Evolutionary conservation across 2,113 vertebrate species (phyloP), one percentile per base, ranked within the genome.

Genomic region (Nanorana parkeri): DNA sequence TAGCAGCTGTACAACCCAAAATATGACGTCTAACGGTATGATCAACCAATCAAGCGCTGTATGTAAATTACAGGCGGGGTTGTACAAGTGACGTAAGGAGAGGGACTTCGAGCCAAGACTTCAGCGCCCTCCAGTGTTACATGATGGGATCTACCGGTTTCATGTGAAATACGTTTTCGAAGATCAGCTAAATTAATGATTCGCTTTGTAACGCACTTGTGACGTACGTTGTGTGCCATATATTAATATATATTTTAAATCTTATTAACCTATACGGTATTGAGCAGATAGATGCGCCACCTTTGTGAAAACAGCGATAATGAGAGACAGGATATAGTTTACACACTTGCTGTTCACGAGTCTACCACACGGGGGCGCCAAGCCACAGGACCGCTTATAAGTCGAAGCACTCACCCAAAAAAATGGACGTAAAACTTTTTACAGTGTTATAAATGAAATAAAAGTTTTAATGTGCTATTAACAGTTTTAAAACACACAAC

Each of bases 41-140:
- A 13, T 17, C 23, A 76, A 17, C 80, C 80, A 76, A 82, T 76
- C 17, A 23, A 29, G 7, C 15, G 13, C 4, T 10, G 10, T 58
- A 82, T 82, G 80, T 58, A 82, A 82, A 82, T 75, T 6, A 13
- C 10, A 68, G 8, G 63, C 0, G 63, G 32, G 80, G n/a, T 32
- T 66, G 52, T 19, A 13, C 47, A 15, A 41, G 28, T 56, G 80
- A 55, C 51, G 51, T 72, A 15, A 26, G 51, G 28, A 51, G 58
- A 63, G 36, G 36, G 61, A 21, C 13, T 20, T 23, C 32, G 8
- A 32, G 1, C 60, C 1, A 56, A 47, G 20, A 7, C 20, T 2
- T 76, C 26, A 21, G 63, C 63, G 51, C 80, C 80, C 80, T 68
- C 80, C 29, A 47, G 71, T 82, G 80, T 58, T 60, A 29, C 19